Conservation (phyloP, 2,797 vertebrate species). For the Danio choprae region DNA sequence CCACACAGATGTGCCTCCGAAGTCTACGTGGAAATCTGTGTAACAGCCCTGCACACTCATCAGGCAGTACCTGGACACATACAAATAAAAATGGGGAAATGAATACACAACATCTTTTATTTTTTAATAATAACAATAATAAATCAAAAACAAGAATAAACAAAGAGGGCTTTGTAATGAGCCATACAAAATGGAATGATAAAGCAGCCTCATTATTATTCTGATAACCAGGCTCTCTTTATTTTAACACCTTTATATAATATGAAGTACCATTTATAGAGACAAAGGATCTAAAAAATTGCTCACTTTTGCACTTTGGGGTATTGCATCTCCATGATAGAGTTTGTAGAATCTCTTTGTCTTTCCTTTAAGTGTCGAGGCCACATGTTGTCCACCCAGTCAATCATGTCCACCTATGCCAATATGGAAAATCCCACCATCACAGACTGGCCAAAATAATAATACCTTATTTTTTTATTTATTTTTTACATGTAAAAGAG, state of each 20-base stretch:
- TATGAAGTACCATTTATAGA: not conserved
- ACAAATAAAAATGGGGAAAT: not conserved
- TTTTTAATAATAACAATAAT: no score
- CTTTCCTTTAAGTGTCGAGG: slow-evolving; percentile 95
- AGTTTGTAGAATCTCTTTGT: slow-evolving; percentile 95
- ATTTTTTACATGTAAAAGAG: not conserved
- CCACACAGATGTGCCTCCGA: slow-evolving; percentile 98
- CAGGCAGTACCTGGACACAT: slow-evolving; percentile 87
- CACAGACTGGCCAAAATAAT: not conserved
- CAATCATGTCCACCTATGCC: slow-evolving; percentile 92
- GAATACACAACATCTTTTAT: not conserved
- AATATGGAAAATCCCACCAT: not conserved
- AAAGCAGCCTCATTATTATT: not conserved
- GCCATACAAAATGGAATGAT: not conserved
- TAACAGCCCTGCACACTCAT: slow-evolving; percentile 99
- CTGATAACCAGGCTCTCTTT: not conserved
- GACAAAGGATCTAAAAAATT: not conserved
- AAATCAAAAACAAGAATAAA: not conserved
- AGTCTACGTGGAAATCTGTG: slow-evolving; percentile 98
- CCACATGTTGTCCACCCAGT: slow-evolving; percentile 99
- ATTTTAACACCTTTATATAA: not conserved
- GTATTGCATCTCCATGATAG: slow-evolving; percentile 96
- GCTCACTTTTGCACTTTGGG: slow-evolving; percentile 98
- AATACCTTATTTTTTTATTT: not conserved
- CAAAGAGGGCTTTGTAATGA: not conserved